Percentiles rank a stretch among this genome's conserved stretches.
These are phyloP conservation scores for Drosophila pseudoananassae DNA, from an alignment of 1,140 invertebrate species.

Conservation along the genomic window DNA sequence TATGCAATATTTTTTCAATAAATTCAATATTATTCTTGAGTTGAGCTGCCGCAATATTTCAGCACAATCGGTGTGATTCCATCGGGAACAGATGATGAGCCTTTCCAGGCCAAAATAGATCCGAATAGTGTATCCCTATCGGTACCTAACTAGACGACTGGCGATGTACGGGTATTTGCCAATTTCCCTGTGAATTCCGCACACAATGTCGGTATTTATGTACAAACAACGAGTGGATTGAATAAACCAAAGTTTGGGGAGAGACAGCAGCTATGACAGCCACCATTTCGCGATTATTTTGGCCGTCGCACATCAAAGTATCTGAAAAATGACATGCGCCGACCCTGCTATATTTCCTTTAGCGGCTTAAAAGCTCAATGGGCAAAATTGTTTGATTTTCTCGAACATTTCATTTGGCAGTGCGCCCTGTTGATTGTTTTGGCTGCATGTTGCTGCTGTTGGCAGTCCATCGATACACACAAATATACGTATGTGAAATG, in stretches of 20 bases:
- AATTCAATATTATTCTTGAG: too few species aligned
- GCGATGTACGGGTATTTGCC: background rate
- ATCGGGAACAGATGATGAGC: too few species aligned
- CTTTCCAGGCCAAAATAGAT: too few species aligned
- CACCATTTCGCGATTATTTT: constrained; percentile 57
- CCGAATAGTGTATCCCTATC: background rate
- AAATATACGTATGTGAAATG: background rate
- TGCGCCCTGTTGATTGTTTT: constrained; percentile 24
- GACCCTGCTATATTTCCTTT: constrained; percentile 20
- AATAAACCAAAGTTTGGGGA: background rate
- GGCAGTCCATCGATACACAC: background rate
- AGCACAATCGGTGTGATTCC: too few species aligned
- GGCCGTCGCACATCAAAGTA: constrained; percentile 58
- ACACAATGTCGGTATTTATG: background rate
- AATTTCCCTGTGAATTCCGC: background rate
- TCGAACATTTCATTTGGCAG: constrained; percentile 60
- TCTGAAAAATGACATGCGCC: constrained; percentile 65
- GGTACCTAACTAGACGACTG: background rate
- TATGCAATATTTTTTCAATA: too few species aligned
- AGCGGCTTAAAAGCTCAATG: constrained; percentile 75
- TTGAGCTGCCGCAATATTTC: too few species aligned
- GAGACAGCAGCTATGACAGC: constrained; percentile 15
- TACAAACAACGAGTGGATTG: background rate
- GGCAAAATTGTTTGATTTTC: constrained; percentile 73
- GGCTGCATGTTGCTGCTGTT: constrained; percentile 10